A percentile compares a stretch with the other conserved stretches of the same genome.
These are phyloP conservation scores for Solea senegalensis DNA, from an alignment of 2,113 vertebrate genomes.

Conservation along the genomic window DNA sequence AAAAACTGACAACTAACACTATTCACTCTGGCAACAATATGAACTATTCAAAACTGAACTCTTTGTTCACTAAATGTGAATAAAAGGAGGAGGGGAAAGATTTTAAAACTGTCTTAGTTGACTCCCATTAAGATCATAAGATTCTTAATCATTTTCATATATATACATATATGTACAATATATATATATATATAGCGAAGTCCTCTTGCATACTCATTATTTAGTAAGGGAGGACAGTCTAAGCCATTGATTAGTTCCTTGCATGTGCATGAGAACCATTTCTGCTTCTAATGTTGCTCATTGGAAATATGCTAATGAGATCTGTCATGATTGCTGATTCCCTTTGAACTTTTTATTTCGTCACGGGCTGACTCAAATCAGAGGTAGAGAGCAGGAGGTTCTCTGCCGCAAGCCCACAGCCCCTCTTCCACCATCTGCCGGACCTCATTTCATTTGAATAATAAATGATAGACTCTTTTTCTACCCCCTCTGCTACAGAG, in stretches of 20 bases:
- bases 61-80: background rate
- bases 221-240: slow-evolving; percentile 29
- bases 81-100: background rate
- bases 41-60: background rate
- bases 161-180: too few relatives aligned
- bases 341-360: slow-evolving; percentile 91
- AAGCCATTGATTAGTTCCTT: slow-evolving; percentile 67
- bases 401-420: slow-evolving; percentile 83
- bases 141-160: background rate
- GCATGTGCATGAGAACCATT: slow-evolving; percentile 38
- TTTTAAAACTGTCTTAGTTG: background rate
- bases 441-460: slow-evolving; percentile 90
- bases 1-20: background rate
- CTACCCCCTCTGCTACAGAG: slow-evolving; percentile 38
- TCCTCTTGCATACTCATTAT: slow-evolving; percentile 2
- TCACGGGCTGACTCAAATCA: slow-evolving; percentile 88
- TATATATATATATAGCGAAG: too few relatives aligned
- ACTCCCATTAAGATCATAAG: background rate
- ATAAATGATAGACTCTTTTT: slow-evolving; percentile 85
- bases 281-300: slow-evolving; percentile 83
- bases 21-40: background rate
- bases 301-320: slow-evolving; percentile 94
- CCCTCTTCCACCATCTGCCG: slow-evolving; percentile 93
- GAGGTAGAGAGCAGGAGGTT: slow-evolving; percentile 89
- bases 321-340: slow-evolving; percentile 91